Percentiles rank a stretch among this genome's conserved stretches.
Conservation (phyloP, 2,797 vertebrate species). For the Eleutherodactylus coqui region DNA sequence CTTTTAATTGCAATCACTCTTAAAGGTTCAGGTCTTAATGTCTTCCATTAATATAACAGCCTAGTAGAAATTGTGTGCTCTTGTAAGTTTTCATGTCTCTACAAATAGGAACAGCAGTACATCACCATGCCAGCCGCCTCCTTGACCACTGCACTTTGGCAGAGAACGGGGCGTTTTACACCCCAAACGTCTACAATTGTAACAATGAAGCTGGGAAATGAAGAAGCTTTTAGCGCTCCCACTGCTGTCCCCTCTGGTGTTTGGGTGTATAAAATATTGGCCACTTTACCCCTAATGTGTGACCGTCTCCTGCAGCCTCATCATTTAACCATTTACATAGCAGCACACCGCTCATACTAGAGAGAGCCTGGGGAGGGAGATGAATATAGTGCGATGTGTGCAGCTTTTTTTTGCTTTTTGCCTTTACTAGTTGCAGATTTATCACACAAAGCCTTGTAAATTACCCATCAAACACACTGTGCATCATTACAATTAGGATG, state of each 20-base stretch:
- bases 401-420: conserved; percentile 32
- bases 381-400: conserved; percentile 34
- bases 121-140: no score
- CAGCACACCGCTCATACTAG: neutral
- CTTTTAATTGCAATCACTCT: no score
- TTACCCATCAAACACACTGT: conserved; percentile 60
- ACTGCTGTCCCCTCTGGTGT: conserved; percentile 69
- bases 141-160: neutral
- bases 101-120: neutral
- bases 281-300: conserved; percentile 71
- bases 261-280: conserved; percentile 70
- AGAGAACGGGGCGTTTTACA: neutral
- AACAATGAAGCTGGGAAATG: conserved; percentile 68
- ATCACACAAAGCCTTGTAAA: conserved; percentile 57
- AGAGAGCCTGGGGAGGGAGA: conserved; percentile 13
- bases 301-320: conserved; percentile 17
- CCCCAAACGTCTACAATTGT: conserved; percentile 19
- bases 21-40: no score
- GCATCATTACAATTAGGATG: conserved; percentile 61
- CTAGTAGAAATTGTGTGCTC: neutral
- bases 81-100: neutral
- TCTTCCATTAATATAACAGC: no score
- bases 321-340: conserved; percentile 59
- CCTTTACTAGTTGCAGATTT: conserved; percentile 57
- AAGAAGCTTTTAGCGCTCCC: conserved; percentile 73